Conservation (phyloP, 2,113 vertebrate genomes). For the Caloenas nicobarica region DNA sequence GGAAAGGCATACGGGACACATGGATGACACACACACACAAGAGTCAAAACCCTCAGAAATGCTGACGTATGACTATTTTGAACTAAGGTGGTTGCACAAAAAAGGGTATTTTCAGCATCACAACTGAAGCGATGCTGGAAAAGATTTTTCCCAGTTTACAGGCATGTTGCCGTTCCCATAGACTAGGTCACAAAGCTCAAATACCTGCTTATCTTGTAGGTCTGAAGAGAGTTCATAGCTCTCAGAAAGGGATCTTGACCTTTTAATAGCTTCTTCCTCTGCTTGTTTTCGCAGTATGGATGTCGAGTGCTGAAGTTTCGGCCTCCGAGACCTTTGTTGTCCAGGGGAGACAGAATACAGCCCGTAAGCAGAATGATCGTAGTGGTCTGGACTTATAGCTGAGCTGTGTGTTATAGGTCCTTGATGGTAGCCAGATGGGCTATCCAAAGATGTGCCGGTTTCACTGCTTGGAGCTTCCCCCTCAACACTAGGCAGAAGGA, state of each 20-base stretch:
- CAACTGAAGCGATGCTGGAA: background rate
- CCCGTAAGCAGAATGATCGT: slow-evolving; percentile 80
- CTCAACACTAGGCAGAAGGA: slow-evolving; percentile 83
- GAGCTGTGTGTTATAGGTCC: slow-evolving; percentile 83
- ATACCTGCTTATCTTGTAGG: slow-evolving; percentile 98
- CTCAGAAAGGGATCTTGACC: slow-evolving; percentile 94
- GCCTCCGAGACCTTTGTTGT: slow-evolving; percentile 83
- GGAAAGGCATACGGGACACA: background rate
- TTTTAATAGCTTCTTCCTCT: slow-evolving; percentile 97
- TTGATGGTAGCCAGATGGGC: slow-evolving; percentile 81
- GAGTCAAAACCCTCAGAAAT: background rate
- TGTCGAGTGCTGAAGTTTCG: slow-evolving; percentile 94
- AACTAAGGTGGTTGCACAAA: background rate
- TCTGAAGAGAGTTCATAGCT: slow-evolving; percentile 99
- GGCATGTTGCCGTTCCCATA: background rate
- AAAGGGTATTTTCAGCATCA: background rate
- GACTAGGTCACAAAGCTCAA: background rate
- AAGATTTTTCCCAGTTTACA: background rate
- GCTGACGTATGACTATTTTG: background rate
- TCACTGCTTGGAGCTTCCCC: slow-evolving; percentile 89
- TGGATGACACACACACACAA: background rate
- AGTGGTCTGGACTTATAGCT: slow-evolving; percentile 83
- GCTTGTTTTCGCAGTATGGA: slow-evolving; percentile 97
- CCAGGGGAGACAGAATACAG: slow-evolving; percentile 81
- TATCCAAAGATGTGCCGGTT: slow-evolving; percentile 85